Conservation (phyloP, 2,888 invertebrate genomes). For the Apodemia mormo region DNA sequence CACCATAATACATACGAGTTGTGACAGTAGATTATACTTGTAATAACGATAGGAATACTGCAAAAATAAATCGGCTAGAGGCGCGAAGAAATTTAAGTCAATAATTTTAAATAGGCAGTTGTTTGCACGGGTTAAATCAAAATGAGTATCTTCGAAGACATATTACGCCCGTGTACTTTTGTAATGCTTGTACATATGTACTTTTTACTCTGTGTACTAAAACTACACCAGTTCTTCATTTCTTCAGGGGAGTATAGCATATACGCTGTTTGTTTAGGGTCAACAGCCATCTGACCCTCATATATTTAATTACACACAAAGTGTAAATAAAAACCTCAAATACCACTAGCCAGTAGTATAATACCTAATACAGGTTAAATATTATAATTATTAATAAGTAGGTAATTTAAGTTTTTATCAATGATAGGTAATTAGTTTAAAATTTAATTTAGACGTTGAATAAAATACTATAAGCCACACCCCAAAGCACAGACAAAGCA, state of each 20-base stretch:
- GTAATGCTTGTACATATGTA: background rate
- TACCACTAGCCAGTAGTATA: slow-evolving; percentile 19
- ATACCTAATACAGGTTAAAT: slow-evolving; percentile 15
- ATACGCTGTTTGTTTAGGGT: background rate
- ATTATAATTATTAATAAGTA: background rate
- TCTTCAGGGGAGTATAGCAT: slow-evolving; percentile 5
- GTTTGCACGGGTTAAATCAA: no score
- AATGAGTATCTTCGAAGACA: no score
- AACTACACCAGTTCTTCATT: background rate
- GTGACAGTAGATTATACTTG: no score
- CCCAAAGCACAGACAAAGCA: no score
- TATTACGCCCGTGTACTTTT: background rate
- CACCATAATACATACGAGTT: no score
- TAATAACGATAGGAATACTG: no score
- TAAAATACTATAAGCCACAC: background rate
- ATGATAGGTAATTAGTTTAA: background rate
- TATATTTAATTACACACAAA: background rate
- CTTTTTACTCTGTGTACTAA: background rate
- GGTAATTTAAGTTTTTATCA: background rate
- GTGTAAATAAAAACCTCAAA: slow-evolving; percentile 15
- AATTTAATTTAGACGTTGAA: background rate
- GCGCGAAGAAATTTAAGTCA: no score
- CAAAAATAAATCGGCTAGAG: no score
- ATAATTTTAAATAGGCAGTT: no score
- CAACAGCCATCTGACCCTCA: background rate